These are phyloP conservation scores for Rhagologus leucostigma DNA, from an alignment of 2,113 vertebrate genomes.

Conservation along the genomic window DNA sequence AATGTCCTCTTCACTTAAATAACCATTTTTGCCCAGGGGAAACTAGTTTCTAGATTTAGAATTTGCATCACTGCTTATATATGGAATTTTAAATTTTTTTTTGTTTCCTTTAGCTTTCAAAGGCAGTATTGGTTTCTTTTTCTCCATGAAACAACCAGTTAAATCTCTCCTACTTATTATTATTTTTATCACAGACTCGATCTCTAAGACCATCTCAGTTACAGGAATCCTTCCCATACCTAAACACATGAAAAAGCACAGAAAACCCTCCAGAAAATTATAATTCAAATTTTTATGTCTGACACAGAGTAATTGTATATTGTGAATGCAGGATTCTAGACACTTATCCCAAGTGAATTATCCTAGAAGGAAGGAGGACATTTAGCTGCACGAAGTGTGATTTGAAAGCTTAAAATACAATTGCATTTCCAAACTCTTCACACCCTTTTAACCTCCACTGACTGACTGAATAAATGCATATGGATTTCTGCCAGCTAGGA, in stretches of 20 bases:
- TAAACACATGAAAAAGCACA: neutral
- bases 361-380: neutral
- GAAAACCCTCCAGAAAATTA: neutral
- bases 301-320: neutral
- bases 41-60: neutral
- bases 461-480: neutral
- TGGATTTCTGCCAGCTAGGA: neutral
- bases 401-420: constrained; percentile 1
- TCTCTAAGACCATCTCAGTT: neutral
- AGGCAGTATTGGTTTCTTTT: neutral
- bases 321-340: neutral
- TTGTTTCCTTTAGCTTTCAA: neutral
- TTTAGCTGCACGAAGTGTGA: neutral
- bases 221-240: neutral
- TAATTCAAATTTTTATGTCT: neutral
- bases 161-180: neutral
- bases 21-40: neutral
- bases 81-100: neutral
- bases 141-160: neutral
- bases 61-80: neutral
- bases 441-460: neutral
- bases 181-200: neutral
- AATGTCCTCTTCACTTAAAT: neutral
- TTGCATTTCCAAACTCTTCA: neutral
- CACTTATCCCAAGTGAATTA: neutral